phyloP scores from a whole-genome alignment of 2,888 invertebrate species.

The Pyralis farinalis region DNA sequence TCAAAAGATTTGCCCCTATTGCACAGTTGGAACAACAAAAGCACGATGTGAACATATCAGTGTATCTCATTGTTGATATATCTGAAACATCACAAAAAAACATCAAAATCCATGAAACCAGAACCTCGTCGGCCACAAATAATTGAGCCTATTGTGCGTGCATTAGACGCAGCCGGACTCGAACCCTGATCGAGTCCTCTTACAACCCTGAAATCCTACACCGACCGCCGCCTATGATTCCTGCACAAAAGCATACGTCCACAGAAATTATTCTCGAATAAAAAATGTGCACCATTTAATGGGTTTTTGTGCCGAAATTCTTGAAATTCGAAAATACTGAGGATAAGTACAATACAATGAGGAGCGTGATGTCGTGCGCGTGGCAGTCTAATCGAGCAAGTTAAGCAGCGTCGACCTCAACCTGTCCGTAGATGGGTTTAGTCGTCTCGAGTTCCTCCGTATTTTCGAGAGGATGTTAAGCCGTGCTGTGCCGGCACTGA shows the following conservation, averaged over 20 bases:
- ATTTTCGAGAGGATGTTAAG: too few species aligned
- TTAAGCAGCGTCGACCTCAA: too few species aligned
- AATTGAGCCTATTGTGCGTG: constrained; percentile 23
- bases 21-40: too few species aligned
- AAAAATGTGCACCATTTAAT: constrained; percentile 5
- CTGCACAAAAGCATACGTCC: constrained; percentile 40
- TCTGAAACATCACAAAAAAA: not conserved
- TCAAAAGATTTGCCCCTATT: too few species aligned
- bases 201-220: constrained; percentile 27
- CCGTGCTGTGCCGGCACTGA: too few species aligned
- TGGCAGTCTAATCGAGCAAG: too few species aligned
- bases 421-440: too few species aligned
- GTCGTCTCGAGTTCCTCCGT: too few species aligned
- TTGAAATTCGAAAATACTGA: constrained; percentile 1
- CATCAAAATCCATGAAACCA: constrained; percentile 18
- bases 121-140: constrained; percentile 18
- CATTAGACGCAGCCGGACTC: constrained; percentile 16
- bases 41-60: too few species aligned
- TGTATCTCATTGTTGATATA: not conserved
- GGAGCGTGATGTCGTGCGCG: too few species aligned
- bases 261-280: constrained; percentile 29
- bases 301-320: constrained; percentile 1
- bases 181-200: constrained; percentile 21
- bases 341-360: too few species aligned
- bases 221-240: constrained; percentile 32